Conservation (phyloP, 2,113 vertebrate genomes). For the Lophura nycthemera region DNA sequence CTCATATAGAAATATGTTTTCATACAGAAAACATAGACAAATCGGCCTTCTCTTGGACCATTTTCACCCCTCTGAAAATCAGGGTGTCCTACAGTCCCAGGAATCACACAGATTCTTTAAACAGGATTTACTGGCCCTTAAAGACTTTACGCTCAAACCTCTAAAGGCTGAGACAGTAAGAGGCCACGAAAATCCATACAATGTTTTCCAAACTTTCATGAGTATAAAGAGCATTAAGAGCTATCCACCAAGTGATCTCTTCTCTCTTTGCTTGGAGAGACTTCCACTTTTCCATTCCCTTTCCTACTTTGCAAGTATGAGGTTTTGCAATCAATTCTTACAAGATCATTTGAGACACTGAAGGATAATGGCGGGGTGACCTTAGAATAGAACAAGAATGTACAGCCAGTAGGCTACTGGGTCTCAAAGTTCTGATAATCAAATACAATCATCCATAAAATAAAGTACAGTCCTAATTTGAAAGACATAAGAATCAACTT, state of each 20-base stretch:
- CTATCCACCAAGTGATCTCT: rapidly evolving
- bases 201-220: background rate
- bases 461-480: background rate
- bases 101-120: background rate
- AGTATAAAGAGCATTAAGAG: background rate
- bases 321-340: background rate
- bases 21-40: background rate
- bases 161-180: background rate
- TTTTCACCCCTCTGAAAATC: background rate
- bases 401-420: background rate
- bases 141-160: background rate
- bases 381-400: background rate
- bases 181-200: background rate
- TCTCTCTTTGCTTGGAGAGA: background rate
- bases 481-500: background rate
- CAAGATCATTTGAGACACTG: rapidly evolving
- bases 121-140: background rate
- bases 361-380: background rate
- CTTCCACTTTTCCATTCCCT: background rate
- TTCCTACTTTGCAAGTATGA: background rate
- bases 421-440: background rate
- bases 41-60: background rate
- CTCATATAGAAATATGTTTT: no score
- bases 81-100: background rate
- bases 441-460: background rate